Base-by-base conservation (phyloP, 2,888 invertebrate genomes). In the Eledona agricola region DNA sequence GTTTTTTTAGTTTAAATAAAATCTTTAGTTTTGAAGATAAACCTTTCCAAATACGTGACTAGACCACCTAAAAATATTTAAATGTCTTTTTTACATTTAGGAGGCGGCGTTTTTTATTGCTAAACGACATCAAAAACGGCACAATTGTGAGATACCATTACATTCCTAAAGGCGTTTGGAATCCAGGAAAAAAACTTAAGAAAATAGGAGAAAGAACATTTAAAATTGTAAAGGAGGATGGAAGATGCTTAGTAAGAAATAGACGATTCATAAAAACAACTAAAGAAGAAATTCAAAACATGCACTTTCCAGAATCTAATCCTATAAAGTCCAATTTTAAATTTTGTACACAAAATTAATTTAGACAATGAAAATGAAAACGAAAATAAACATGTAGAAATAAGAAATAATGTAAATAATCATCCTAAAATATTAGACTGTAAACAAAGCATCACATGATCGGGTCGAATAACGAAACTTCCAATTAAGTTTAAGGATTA, bases 141-240 rank as follows among this genome's bases (percentile, higher is more conserved):
- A 9, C 5, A 26, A 4, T 17, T 17, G 6, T 34, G n/a, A 16
- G 34, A n/a, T 34, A 34, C 6, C 34, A 34, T 3, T 16, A 34
- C 4, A 11, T 17, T 17, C 10, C 31, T 31, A 26, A 49, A 42
- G 28, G 25, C 12, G n/a, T 3, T 16, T 49, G 32, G 43, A 28
- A 51, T 25, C 11, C 5, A 32, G 38, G 50, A 5, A 28, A 22
- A 29, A 42, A 42, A 6, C 23, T 50, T 6, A 25, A 50, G 4
- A 28, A 42, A 22, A 10, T 25, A 20, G 38, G 38, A 12, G 13
- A 50, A 22, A 13, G 40, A 9, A 42, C 32, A 10, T 50, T 29
- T 22, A 42, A 28, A 19, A 31, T 50, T 31, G 22, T 16, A 23
- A 40, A 16, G 6, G 50, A 22, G n/a, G 31, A 50, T 42, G 40